Conservation (phyloP, 1,140 invertebrate genomes). For the Drosophila oshimai region DNA sequence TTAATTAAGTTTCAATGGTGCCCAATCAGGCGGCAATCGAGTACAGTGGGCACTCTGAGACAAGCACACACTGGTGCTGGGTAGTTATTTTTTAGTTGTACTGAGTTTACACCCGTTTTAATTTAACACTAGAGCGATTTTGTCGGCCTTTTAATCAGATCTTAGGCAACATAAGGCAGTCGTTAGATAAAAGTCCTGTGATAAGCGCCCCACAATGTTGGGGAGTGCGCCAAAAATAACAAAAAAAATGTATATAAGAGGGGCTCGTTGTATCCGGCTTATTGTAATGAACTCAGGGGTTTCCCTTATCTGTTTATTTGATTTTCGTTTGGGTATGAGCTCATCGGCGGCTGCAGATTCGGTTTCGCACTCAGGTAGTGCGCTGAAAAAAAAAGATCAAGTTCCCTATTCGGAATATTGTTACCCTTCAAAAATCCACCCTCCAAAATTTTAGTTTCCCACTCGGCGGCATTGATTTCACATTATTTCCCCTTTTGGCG, state of each 20-base stretch:
- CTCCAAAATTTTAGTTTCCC: not conserved
- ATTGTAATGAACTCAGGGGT: slow-evolving; percentile 12
- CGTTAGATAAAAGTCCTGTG: slow-evolving; percentile 60
- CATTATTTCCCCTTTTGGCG: slow-evolving; percentile 47
- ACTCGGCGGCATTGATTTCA: slow-evolving; percentile 51
- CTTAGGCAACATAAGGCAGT: slow-evolving; percentile 27
- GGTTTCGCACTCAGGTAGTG: slow-evolving; percentile 26
- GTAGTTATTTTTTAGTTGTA: not conserved
- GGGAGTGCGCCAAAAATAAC: slow-evolving; percentile 40
- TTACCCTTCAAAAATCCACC: slow-evolving; percentile 8
- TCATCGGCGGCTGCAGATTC: slow-evolving; percentile 59
- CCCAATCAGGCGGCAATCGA: slow-evolving; percentile 38
- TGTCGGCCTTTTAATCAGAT: slow-evolving; percentile 66
- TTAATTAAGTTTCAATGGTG: slow-evolving; percentile 45
- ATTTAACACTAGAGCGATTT: slow-evolving; percentile 79
- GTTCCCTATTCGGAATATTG: slow-evolving; percentile 24
- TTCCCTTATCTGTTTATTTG: slow-evolving; percentile 60
- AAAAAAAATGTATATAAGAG: slow-evolving; percentile 4
- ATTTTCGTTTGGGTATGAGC: slow-evolving; percentile 58
- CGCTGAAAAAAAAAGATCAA: slow-evolving; percentile 43
- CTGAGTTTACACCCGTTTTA: slow-evolving; percentile 16
- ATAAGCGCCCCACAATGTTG: slow-evolving; percentile 40
- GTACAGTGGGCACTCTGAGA: slow-evolving; percentile 16
- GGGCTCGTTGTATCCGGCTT: slow-evolving; percentile 26
- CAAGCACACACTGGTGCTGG: not conserved